Percentiles rank a stretch among this genome's conserved stretches.
Evolutionary conservation across 2,888 invertebrate genomes (phyloP).

Genomic region (Melipona beecheii): DNA sequence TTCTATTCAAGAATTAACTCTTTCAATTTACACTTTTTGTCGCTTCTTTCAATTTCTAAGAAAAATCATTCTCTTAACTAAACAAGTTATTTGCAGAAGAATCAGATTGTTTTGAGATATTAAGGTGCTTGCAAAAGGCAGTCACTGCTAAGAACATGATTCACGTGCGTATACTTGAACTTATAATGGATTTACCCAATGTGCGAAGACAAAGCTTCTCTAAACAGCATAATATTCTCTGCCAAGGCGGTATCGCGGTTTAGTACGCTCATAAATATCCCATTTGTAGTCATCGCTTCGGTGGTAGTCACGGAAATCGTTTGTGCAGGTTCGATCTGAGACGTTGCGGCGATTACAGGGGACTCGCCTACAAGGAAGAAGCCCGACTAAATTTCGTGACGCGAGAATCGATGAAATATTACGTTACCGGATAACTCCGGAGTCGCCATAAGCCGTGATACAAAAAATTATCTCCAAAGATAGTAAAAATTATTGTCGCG

Average conservation of each 20-base stretch:
- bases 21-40: too few relatives aligned
- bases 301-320: constrained; percentile 56
- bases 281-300: constrained; percentile 42
- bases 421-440: constrained; percentile 4
- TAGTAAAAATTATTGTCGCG: too few relatives aligned
- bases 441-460: not conserved
- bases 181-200: constrained; percentile 53
- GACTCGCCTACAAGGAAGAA: constrained; percentile 53
- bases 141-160: too few relatives aligned
- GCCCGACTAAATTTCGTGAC: constrained; percentile 37
- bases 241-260: constrained; percentile 23
- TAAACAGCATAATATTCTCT: constrained; percentile 38
- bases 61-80: too few relatives aligned
- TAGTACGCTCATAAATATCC: constrained; percentile 34
- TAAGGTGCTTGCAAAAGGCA: too few relatives aligned
- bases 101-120: too few relatives aligned
- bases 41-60: too few relatives aligned
- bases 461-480: not conserved
- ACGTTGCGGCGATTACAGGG: constrained; percentile 14
- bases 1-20: not conserved
- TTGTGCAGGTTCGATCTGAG: constrained; percentile 27
- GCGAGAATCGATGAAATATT: constrained; percentile 33
- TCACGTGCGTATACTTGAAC: too few relatives aligned
- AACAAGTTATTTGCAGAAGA: too few relatives aligned
- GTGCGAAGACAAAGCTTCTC: constrained; percentile 47